A percentile compares a stretch with the other conserved stretches of the same genome.
Evolutionary conservation across 2,113 vertebrate genomes (phyloP).

Genomic region (Rissa tridactyla): DNA sequence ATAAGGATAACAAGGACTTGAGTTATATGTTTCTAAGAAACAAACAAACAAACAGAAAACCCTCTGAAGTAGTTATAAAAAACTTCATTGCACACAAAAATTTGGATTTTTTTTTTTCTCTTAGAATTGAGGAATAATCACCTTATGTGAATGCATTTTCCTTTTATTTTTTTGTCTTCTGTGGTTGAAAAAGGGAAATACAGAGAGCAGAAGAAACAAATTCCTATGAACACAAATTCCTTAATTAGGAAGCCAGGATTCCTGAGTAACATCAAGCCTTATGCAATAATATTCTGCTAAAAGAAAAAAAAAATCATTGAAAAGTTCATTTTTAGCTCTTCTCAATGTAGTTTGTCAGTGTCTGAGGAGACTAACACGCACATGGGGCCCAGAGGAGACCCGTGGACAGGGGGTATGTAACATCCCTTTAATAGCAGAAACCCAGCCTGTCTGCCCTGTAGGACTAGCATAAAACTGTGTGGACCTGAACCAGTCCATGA

Average conservation of each 20-base stretch:
- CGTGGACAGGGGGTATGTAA: accelerated
- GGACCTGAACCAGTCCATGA: not conserved
- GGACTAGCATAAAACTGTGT: not conserved
- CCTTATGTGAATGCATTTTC: not conserved
- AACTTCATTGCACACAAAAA: not conserved
- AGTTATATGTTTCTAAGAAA: not conserved
- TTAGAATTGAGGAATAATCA: not conserved
- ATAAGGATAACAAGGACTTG: not conserved
- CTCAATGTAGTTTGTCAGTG: not conserved
- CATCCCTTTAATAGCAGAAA: not conserved
- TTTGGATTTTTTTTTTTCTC: not conserved
- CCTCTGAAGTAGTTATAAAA: not conserved
- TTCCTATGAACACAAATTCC: not conserved
- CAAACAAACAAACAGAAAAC: not conserved
- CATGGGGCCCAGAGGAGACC: accelerated
- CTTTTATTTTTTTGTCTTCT: not conserved
- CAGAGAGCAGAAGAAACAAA: not conserved
- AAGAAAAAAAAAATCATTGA: not conserved
- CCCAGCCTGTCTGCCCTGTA: not conserved
- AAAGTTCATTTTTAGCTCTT: not conserved
- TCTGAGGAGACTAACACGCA: not conserved
- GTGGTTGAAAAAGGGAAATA: not conserved
- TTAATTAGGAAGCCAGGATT: not conserved
- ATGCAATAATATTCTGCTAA: not conserved
- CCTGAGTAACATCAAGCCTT: not conserved